A percentile compares a stretch with the other conserved stretches of the same genome.
phyloP scores from a whole-genome alignment of 1,140 invertebrate species.

The Bacillus rossius region DNA sequence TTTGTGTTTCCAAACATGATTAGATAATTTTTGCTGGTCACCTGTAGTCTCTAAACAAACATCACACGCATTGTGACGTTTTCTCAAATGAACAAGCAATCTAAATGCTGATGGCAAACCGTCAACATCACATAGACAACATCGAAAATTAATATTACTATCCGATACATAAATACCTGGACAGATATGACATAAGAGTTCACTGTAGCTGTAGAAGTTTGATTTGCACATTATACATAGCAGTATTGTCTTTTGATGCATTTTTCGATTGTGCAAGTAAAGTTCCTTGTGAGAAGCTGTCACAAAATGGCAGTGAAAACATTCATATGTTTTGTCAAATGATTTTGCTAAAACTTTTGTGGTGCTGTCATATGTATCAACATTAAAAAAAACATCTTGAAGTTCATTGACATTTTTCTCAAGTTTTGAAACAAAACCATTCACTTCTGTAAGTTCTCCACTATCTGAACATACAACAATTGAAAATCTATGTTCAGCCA shows the following conservation, averaged over 20 bases:
- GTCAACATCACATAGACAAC: constrained; percentile 65
- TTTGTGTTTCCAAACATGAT: constrained; percentile 86
- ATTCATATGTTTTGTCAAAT: constrained; percentile 61
- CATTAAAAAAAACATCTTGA: constrained; percentile 58
- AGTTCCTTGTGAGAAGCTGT: constrained; percentile 72
- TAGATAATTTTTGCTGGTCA: constrained; percentile 69
- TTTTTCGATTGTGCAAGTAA: constrained; percentile 75
- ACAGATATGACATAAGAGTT: constrained; percentile 76
- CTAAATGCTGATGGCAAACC: constrained; percentile 75
- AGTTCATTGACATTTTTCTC: constrained; percentile 57
- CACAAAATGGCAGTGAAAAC: constrained; percentile 74
- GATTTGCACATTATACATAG: constrained; percentile 80
- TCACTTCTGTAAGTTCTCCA: constrained; percentile 9
- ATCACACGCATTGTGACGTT: constrained; percentile 76
- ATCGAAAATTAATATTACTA: constrained; percentile 58
- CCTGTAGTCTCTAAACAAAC: constrained; percentile 74
- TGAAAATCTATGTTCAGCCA: constrained; percentile 67
- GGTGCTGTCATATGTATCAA: constrained; percentile 58
- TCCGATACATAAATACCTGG: constrained; percentile 65
- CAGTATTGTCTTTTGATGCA: constrained; percentile 73
- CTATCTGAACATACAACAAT: constrained; percentile 47
- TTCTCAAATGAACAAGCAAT: constrained; percentile 78
- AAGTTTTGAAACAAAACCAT: constrained; percentile 57
- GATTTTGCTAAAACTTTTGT: constrained; percentile 47
- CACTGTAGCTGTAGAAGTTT: constrained; percentile 79